phyloP scores from a whole-genome alignment of 1,140 invertebrate species.

The Forficula auricularia region DNA sequence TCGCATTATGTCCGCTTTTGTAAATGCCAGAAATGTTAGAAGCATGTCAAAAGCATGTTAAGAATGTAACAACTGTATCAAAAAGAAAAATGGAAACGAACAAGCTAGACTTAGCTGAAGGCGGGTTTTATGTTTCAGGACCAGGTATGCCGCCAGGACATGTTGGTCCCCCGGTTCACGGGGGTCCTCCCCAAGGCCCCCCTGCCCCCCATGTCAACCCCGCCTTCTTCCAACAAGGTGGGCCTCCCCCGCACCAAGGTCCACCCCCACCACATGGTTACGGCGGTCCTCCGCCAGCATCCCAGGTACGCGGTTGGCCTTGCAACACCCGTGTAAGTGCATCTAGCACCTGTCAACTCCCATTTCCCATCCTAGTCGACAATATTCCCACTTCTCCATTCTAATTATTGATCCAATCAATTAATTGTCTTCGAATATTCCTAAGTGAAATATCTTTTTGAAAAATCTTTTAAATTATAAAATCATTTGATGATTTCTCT shows the following conservation, averaged over 20 bases:
- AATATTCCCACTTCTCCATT: too few species aligned
- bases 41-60: too few species aligned
- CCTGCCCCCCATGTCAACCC: conserved; percentile 91
- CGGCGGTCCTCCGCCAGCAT: conserved; percentile 31
- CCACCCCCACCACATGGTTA: conserved; percentile 41
- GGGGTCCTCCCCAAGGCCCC: conserved; percentile 36
- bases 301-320: conserved; percentile 12
- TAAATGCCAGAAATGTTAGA: too few species aligned
- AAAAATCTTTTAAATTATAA: too few species aligned
- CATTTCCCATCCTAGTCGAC: neutral
- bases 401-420: too few species aligned
- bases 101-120: too few species aligned
- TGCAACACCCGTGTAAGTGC: neutral
- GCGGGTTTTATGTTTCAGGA: conserved; percentile 13
- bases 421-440: too few species aligned
- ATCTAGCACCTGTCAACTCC: neutral
- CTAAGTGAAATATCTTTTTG: too few species aligned
- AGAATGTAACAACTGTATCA: too few species aligned
- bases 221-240: conserved; percentile 75
- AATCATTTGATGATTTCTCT: too few species aligned
- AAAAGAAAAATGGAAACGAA: too few species aligned
- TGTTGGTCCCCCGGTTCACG: conserved; percentile 34
- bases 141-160: conserved; percentile 37
- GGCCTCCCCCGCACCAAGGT: conserved; percentile 33
- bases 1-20: too few species aligned